Evolutionary conservation across 2,888 invertebrate species (phyloP), one percentile per base, ranked within the genome.

Genomic region (Microctonus brassicae): DNA sequence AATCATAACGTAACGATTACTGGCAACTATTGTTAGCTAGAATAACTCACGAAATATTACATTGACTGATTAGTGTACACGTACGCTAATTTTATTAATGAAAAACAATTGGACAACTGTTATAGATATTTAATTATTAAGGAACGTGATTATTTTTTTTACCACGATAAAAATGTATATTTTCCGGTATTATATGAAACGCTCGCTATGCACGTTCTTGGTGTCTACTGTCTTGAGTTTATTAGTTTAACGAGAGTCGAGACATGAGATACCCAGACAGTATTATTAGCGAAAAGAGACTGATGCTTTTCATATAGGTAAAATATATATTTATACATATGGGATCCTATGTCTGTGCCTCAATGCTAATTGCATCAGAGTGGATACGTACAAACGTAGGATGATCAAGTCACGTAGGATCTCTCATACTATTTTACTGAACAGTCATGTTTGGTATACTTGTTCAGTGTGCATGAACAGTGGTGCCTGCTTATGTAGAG

Each of bases 281-380:
- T 79, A 77, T 76, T 67, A 71, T 79, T 79, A 79, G 83, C 83
- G 83, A 77, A 80, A 83, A 82, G 85, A 85, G 86, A 86, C 86
- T 87, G 87, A 87, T 81, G 86, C 86, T 86, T 87, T 87, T 86
- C 87, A 87, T 86, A 87, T 86, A 86, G 83, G 85, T 86, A 81
- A 86, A 86, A 86, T 86, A 87, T 87, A 86, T 86, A 87, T 87
- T 86, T 86, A 83, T 85, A 83, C 82, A 84, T 74, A 64, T 33
- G 63, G 52, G 52, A 20, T 42, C 53, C 33, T 55, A 63, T 34
- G 24, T 53, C 34, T 65, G 58, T 17, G 58, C 58, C 29, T 58
- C 20, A 58, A n/a, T n/a, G 2, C 33, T 7, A 64, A 39, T 26
- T 47, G n/a, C 47, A 20, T 34, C 7, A 3, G n/a, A 11, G 33